A percentile compares a stretch with the other conserved stretches of the same genome.
These are phyloP conservation scores for Oeneis ivallda DNA, from an alignment of 2,888 invertebrate genomes.

Conservation along the genomic window DNA sequence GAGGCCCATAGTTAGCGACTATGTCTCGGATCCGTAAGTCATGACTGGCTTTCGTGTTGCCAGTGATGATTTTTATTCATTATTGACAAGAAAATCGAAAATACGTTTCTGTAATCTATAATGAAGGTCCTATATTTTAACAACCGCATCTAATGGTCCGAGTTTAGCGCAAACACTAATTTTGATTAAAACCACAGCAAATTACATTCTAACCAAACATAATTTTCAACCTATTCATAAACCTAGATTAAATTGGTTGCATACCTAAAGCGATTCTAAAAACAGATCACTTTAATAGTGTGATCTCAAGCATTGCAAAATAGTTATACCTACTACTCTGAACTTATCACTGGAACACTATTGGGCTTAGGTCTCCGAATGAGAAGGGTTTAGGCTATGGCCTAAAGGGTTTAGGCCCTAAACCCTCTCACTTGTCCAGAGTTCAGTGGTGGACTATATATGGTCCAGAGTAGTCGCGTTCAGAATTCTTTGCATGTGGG, in stretches of 20 bases:
- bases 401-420: no score
- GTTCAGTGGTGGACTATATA: no score
- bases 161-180: slow-evolving; percentile 24
- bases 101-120: background rate
- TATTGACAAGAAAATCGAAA: background rate
- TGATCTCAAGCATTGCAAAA: background rate
- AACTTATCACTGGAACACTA: no score
- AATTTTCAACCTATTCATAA: slow-evolving; percentile 27
- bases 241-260: slow-evolving; percentile 17
- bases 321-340: background rate
- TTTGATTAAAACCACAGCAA: slow-evolving; percentile 29
- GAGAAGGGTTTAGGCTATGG: no score
- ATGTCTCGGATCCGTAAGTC: no score
- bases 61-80: no score
- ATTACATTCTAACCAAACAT: slow-evolving; percentile 32
- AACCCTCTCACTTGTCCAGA: no score
- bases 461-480: no score
- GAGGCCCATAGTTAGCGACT: no score
- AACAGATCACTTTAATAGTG: background rate
- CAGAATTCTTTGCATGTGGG: no score
- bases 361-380: no score
- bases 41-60: no score
- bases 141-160: slow-evolving; percentile 16
- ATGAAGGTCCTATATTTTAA: background rate
- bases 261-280: background rate